These are phyloP conservation scores for Cynopterus brachyotis DNA, from an alignment of 2,113 vertebrate genomes.

Conservation along the genomic window DNA sequence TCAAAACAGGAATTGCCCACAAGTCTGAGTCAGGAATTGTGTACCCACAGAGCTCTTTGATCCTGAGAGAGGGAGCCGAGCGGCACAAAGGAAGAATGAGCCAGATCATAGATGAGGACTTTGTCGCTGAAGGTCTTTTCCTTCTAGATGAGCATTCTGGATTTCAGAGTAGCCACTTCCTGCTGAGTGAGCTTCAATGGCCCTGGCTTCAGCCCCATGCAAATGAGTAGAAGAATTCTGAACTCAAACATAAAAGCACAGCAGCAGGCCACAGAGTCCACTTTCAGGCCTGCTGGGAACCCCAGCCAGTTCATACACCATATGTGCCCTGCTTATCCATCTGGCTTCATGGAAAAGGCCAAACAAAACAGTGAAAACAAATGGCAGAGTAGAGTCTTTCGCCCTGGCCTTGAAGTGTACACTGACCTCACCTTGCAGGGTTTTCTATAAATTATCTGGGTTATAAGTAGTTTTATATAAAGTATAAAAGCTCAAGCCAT, in stretches of 20 bases:
- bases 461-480: neutral
- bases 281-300: neutral
- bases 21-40: slow-evolving; percentile 7
- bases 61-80: neutral
- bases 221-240: slow-evolving; percentile 52
- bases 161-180: slow-evolving; percentile 48
- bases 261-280: slow-evolving; percentile 20
- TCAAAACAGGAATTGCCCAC: slow-evolving; percentile 20
- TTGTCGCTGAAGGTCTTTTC: slow-evolving; percentile 9
- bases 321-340: slow-evolving; percentile 55
- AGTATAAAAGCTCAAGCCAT: neutral
- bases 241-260: slow-evolving; percentile 49
- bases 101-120: neutral
- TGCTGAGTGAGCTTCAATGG: slow-evolving; percentile 35
- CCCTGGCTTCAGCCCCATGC: neutral
- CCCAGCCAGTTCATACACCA: neutral
- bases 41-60: slow-evolving; percentile 36
- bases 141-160: slow-evolving; percentile 23
- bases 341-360: slow-evolving; percentile 32
- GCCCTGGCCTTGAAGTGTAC: slow-evolving; percentile 39
- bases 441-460: slow-evolving; percentile 44
- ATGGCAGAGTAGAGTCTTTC: neutral
- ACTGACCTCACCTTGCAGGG: slow-evolving; percentile 54
- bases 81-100: neutral
- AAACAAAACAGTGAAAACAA: slow-evolving; percentile 63